A percentile compares a stretch with the other conserved stretches of the same genome.
phyloP scores from a whole-genome alignment of 2,113 vertebrate genomes.

The Bujurquina vittata region DNA sequence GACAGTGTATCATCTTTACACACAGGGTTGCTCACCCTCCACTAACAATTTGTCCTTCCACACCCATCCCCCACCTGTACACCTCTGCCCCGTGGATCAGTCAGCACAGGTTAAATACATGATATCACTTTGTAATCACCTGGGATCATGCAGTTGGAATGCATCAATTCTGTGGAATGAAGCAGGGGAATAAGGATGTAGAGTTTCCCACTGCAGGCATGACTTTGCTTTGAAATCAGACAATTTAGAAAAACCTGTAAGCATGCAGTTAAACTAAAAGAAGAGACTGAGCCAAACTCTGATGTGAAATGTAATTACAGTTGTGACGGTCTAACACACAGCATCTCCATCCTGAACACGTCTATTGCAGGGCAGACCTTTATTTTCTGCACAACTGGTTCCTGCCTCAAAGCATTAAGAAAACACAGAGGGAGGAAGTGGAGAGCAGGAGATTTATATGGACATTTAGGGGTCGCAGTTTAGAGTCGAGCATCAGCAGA shows the following conservation, averaged over 20 bases:
- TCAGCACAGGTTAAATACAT: constrained; percentile 64
- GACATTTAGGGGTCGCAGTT: constrained; percentile 63
- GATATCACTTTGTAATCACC: constrained; percentile 65
- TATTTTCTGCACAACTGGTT: constrained; percentile 49
- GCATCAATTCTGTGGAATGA: constrained; percentile 16
- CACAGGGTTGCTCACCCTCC: neutral
- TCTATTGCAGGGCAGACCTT: constrained; percentile 22
- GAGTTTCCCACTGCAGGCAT: neutral
- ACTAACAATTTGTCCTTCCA: neutral
- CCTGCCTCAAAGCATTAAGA: constrained; percentile 33
- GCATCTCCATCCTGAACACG: constrained; percentile 35
- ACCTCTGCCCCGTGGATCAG: constrained; percentile 61
- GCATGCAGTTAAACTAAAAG: neutral
- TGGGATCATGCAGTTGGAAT: constrained; percentile 30
- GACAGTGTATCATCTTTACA: neutral
- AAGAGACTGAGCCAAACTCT: neutral
- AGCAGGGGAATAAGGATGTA: neutral
- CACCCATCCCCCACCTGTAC: constrained; percentile 31
- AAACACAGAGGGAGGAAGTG: constrained; percentile 21
- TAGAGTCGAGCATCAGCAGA: constrained; percentile 38
- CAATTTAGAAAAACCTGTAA: neutral
- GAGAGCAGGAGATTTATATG: constrained; percentile 61
- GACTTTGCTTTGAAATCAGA: neutral
- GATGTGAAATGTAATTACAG: constrained; percentile 9
- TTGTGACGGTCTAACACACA: neutral